Conservation (phyloP, 2,113 vertebrate species). For the Cryptotis parvus region DNA sequence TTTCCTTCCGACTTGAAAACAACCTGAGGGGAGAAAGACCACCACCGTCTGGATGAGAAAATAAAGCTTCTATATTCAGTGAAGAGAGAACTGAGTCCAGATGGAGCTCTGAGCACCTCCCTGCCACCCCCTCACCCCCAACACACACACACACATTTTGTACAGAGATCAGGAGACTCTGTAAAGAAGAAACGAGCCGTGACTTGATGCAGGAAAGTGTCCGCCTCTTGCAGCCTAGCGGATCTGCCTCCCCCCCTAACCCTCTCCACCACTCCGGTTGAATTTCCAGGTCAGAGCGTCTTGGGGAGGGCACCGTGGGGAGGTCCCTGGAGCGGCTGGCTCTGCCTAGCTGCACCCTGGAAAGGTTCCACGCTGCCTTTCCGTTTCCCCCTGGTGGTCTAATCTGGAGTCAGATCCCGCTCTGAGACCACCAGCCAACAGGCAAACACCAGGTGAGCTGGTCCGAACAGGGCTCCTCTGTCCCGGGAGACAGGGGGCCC, state of each 20-base stretch:
- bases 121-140: background rate
- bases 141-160: too few species aligned
- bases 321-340: background rate
- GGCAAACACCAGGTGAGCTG: conserved; percentile 85
- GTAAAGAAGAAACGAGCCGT: background rate
- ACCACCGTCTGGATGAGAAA: background rate
- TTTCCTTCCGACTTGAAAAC: background rate
- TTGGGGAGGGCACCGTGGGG: background rate
- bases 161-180: background rate
- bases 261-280: background rate
- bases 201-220: background rate
- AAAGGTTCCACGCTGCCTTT: conserved; percentile 23
- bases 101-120: background rate
- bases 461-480: conserved; percentile 84
- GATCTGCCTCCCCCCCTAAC: background rate
- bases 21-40: background rate
- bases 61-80: background rate
- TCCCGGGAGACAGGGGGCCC: conserved; percentile 61
- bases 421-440: conserved; percentile 73
- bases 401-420: conserved; percentile 71
- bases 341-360: conserved; percentile 70
- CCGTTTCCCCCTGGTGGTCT: conserved; percentile 68
- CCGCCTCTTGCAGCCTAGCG: background rate
- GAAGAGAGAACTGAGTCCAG: too few species aligned
- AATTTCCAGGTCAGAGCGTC: conserved; percentile 64